Percentiles rank a stretch among this genome's conserved stretches.
These are phyloP conservation scores for Drosophila kambysellisi DNA, from an alignment of 2,888 invertebrate species.

Conservation along the genomic window DNA sequence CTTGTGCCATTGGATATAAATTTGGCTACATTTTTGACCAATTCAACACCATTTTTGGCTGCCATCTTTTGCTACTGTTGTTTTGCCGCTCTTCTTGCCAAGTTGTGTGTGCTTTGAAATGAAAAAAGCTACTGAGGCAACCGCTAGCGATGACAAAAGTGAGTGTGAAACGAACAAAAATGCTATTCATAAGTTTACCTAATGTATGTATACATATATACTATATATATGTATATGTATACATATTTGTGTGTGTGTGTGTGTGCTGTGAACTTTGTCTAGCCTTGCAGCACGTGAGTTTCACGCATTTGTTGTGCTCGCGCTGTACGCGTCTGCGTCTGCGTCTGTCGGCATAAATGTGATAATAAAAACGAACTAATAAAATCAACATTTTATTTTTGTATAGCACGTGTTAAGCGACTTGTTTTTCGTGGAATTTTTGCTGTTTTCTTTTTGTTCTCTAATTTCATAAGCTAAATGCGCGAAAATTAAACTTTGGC, in stretches of 20 bases:
- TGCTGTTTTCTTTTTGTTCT: not conserved
- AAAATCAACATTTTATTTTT: not conserved
- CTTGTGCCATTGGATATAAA: slow-evolving; percentile 78
- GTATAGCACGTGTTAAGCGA: not conserved
- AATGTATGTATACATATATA: not conserved
- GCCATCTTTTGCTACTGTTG: slow-evolving; percentile 33
- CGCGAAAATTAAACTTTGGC: not conserved
- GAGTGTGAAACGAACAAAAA: slow-evolving; percentile 4
- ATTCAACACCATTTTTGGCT: slow-evolving; percentile 77
- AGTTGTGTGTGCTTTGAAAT: slow-evolving; percentile 44
- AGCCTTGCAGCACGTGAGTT: slow-evolving; percentile 22
- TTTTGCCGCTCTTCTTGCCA: not conserved
- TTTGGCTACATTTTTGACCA: slow-evolving; percentile 84
- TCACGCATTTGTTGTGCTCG: slow-evolving; percentile 56
- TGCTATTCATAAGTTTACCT: slow-evolving; percentile 3
- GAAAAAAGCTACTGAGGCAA: slow-evolving; percentile 53
- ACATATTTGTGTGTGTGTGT: not conserved
- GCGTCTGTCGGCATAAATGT: slow-evolving; percentile 24
- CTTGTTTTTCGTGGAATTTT: not conserved
- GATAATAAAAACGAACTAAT: slow-evolving; percentile 7
- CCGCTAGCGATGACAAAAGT: slow-evolving; percentile 28
- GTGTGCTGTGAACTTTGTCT: slow-evolving; percentile 9
- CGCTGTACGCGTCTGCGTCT: slow-evolving; percentile 44
- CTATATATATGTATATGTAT: not conserved
- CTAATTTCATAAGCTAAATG: not conserved